Conservation (phyloP, 2,113 vertebrate genomes). For the Mesitornis unicolor region DNA sequence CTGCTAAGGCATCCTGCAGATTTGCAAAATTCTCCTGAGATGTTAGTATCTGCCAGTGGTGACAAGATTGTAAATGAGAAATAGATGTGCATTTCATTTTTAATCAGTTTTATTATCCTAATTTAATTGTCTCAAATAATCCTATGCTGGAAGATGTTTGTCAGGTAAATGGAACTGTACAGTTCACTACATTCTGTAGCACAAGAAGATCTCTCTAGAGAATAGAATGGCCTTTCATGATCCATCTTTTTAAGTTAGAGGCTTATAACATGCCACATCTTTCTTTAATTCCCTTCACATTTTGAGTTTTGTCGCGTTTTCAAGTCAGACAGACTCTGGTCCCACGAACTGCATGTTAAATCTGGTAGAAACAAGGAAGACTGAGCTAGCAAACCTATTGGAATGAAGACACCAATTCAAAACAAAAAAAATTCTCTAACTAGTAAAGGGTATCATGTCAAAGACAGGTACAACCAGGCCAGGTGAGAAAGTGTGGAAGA, state of each 20-base stretch:
- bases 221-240: background rate
- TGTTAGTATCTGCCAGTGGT: background rate
- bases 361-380: background rate
- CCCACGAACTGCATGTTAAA: background rate
- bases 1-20: background rate
- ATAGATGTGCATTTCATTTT: background rate
- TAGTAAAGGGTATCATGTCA: background rate
- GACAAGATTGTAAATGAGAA: background rate
- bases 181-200: background rate
- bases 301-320: background rate
- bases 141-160: background rate
- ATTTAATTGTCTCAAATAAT: background rate
- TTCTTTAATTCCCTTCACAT: background rate
- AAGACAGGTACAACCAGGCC: background rate
- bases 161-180: background rate
- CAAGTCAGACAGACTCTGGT: background rate
- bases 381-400: background rate
- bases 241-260: background rate
- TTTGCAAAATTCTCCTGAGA: background rate
- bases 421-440: accelerated
- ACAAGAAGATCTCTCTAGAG: background rate
- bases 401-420: background rate
- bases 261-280: background rate
- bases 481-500: background rate
- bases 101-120: background rate